These are phyloP conservation scores for Paramisgurnus dabryanus DNA, from an alignment of 2,113 vertebrate species.

Conservation along the genomic window DNA sequence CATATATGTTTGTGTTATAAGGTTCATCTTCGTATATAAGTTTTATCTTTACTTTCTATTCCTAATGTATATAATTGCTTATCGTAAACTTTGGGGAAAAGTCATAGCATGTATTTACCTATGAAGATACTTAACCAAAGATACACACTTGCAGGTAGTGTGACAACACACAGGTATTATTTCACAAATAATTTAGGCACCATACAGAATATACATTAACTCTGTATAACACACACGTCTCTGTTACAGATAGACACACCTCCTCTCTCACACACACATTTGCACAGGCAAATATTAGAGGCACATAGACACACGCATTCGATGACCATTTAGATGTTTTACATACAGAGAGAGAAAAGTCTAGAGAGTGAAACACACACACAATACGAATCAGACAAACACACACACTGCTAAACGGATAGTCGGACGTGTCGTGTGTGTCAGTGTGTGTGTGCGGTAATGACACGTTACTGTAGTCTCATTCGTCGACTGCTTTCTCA, in stretches of 20 bases:
- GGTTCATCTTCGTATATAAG: too few relatives aligned
- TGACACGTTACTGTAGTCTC: slow-evolving; percentile 51
- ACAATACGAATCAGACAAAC: not conserved
- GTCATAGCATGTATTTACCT: too few relatives aligned
- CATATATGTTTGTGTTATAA: too few relatives aligned
- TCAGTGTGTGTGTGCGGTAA: slow-evolving; percentile 16
- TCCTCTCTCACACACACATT: slow-evolving; percentile 40
- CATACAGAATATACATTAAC: not conserved
- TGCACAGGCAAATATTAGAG: slow-evolving; percentile 38
- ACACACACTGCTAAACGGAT: not conserved
- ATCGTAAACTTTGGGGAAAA: too few relatives aligned
- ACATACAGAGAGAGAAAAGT: slow-evolving; percentile 8
- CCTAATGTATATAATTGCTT: too few relatives aligned
- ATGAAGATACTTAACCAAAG: too few relatives aligned
- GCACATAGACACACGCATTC: not conserved
- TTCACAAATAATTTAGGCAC: too few relatives aligned
- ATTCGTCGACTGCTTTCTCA: slow-evolving; percentile 46
- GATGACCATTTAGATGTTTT: slow-evolving; percentile 4
- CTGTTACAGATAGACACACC: slow-evolving; percentile 38
- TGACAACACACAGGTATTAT: not conserved
- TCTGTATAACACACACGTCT: slow-evolving; percentile 23
- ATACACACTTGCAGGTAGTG: not conserved
- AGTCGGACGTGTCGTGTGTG: not conserved
- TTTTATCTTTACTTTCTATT: too few relatives aligned
- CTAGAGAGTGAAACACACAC: not conserved